phyloP scores from a whole-genome alignment of 2,113 vertebrate genomes.

The Amazona vittata region DNA sequence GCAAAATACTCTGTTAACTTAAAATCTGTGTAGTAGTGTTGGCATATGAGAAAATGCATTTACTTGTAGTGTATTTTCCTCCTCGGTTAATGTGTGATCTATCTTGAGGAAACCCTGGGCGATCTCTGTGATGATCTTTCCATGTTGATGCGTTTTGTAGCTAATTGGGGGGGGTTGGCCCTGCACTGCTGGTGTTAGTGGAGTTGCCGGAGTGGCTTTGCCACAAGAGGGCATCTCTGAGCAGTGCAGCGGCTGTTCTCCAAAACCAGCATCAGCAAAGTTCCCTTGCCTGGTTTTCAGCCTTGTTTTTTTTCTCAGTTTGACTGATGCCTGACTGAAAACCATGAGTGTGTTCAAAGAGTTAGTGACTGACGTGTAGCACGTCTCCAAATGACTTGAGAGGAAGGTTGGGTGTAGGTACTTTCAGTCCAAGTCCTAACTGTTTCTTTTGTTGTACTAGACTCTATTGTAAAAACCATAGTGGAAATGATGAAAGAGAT shows the following conservation, averaged over 20 bases:
- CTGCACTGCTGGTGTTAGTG: background rate
- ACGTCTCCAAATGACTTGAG: background rate
- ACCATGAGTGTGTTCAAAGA: background rate
- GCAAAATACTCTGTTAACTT: background rate
- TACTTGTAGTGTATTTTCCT: background rate
- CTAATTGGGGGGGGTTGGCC: fast-evolving
- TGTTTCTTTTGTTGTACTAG: constrained; percentile 73
- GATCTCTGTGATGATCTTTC: background rate
- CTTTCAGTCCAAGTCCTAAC: background rate
- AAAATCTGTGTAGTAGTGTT: background rate
- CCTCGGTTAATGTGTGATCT: background rate
- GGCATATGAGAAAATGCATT: background rate
- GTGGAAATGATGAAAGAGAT: constrained; percentile 96
- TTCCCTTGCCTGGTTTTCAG: background rate
- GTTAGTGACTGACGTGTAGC: background rate
- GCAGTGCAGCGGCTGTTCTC: background rate
- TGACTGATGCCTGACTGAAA: background rate
- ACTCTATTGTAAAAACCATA: constrained; percentile 99
- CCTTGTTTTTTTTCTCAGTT: background rate
- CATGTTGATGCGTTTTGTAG: background rate
- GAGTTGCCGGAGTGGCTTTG: background rate
- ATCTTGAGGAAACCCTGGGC: background rate
- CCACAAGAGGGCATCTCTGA: constrained; percentile 64
- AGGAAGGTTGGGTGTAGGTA: background rate
- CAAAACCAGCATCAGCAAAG: background rate